A percentile compares a stretch with the other conserved stretches of the same genome.
Conservation (phyloP, 2,888 invertebrate species). For the Prionchulus punctatus region DNA sequence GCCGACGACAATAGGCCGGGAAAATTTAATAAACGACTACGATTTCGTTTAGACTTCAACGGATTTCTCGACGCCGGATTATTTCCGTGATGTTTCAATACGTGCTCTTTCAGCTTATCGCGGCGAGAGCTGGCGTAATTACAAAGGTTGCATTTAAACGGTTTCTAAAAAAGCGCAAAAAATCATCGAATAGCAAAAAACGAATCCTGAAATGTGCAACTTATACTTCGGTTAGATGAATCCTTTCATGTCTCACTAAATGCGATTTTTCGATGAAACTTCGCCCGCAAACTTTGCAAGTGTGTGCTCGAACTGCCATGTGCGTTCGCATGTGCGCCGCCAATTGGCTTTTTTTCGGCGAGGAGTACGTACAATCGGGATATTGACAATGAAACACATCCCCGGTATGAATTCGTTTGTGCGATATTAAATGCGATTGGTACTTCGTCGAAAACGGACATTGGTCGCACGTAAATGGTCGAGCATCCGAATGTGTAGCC, state of each 20-base stretch:
- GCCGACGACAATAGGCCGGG: too few relatives aligned
- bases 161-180: constrained; percentile 39
- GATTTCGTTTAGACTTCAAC: not conserved
- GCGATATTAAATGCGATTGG: constrained; percentile 48
- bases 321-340: constrained; percentile 48
- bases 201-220: not conserved
- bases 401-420: constrained; percentile 49
- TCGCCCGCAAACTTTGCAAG: constrained; percentile 46
- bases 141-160: constrained; percentile 48
- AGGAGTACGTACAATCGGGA: constrained; percentile 46
- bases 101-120: constrained; percentile 48
- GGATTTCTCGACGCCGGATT: constrained; percentile 19
- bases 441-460: constrained; percentile 52
- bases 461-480: constrained; percentile 48
- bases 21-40: too few relatives aligned
- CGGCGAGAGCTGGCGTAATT: constrained; percentile 49
- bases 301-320: constrained; percentile 40
- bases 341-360: constrained; percentile 49
- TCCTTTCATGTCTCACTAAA: constrained; percentile 48
- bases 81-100: constrained; percentile 37
- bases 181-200: too few relatives aligned
- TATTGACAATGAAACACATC: constrained; percentile 49
- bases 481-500: constrained; percentile 41
- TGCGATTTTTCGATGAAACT: constrained; percentile 53
- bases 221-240: constrained; percentile 39